A percentile compares a stretch with the other conserved stretches of the same genome.
Conservation (phyloP, 1,140 invertebrate species). For the Brachionus sp. region DNA sequence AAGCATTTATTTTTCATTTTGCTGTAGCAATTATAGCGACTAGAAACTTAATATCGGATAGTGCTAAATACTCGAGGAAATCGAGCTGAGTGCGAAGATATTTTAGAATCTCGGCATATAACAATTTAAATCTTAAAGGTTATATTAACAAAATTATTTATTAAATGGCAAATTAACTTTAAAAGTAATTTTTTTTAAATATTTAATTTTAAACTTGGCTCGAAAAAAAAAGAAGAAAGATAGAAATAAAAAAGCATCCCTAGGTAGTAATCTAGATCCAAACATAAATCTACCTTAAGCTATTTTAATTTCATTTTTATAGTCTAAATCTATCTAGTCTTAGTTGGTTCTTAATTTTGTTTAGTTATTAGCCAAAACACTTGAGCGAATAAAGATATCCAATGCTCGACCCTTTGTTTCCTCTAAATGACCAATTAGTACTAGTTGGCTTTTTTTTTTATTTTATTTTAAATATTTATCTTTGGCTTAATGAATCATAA, state of each 20-base stretch:
- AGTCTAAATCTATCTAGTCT: constrained; percentile 3
- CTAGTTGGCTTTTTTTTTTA: background rate
- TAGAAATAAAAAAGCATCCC: background rate
- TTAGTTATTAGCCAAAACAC: constrained; percentile 5
- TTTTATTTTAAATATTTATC: constrained; percentile 3
- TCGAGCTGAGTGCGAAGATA: background rate
- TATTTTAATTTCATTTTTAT: constrained; percentile 3
- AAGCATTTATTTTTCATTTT: background rate
- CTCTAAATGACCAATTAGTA: constrained; percentile 15
- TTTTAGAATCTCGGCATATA: background rate
- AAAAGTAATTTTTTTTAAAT: background rate
- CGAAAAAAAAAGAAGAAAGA: background rate
- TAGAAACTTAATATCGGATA: background rate
- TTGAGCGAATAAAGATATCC: background rate
- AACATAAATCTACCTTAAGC: background rate
- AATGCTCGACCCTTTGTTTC: background rate
- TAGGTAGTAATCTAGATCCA: background rate
- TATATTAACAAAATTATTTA: constrained; percentile 7
- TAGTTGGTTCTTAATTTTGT: background rate
- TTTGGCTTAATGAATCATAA: constrained; percentile 22
- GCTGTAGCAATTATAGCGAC: too few species aligned
- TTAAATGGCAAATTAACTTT: constrained; percentile 3
- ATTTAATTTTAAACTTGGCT: constrained; percentile 10
- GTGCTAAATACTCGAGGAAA: background rate
- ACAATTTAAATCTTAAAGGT: background rate